phyloP scores from a whole-genome alignment of 2,888 invertebrate genomes.

The Agrotis segetum region DNA sequence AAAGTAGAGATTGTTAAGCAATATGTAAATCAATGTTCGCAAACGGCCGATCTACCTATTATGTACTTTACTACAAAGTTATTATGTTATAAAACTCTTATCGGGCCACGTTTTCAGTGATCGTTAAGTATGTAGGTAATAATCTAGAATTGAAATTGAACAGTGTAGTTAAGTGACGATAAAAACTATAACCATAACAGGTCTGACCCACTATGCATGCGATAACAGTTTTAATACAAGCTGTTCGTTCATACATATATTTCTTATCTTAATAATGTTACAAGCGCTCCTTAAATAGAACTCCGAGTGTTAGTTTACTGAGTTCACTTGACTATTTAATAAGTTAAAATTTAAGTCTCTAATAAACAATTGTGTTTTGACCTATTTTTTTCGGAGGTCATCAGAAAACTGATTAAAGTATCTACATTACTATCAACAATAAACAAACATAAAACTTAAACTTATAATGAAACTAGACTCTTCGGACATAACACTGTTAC shows the following conservation, averaged over 20 bases:
- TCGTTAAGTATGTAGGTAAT: constrained; percentile 69
- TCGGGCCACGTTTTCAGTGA: constrained; percentile 65
- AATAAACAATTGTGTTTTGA: constrained; percentile 20
- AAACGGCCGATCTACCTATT: constrained; percentile 47
- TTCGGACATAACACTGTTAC: constrained; percentile 33
- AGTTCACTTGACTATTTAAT: constrained; percentile 49
- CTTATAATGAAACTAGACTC: constrained; percentile 10
- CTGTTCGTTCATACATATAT: constrained; percentile 73
- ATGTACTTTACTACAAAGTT: constrained; percentile 61
- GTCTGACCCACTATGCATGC: constrained; percentile 76
- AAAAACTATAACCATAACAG: constrained; percentile 79
- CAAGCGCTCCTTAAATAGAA: constrained; percentile 79
- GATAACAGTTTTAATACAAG: constrained; percentile 79
- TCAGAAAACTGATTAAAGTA: constrained; percentile 19
- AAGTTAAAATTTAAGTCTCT: constrained; percentile 38
- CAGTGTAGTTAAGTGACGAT: constrained; percentile 75
- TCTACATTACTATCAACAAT: constrained; percentile 2
- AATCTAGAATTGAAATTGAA: constrained; percentile 77
- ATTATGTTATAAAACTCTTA: constrained; percentile 70
- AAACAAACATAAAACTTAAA: constrained; percentile 1
- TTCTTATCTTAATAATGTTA: constrained; percentile 79
- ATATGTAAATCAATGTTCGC: constrained; percentile 62
- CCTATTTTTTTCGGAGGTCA: constrained; percentile 25
- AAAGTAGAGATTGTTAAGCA: constrained; percentile 48
- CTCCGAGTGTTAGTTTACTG: constrained; percentile 51